Base-by-base conservation (phyloP, 2,888 invertebrate genomes). In the Protodeltote pygarga region DNA sequence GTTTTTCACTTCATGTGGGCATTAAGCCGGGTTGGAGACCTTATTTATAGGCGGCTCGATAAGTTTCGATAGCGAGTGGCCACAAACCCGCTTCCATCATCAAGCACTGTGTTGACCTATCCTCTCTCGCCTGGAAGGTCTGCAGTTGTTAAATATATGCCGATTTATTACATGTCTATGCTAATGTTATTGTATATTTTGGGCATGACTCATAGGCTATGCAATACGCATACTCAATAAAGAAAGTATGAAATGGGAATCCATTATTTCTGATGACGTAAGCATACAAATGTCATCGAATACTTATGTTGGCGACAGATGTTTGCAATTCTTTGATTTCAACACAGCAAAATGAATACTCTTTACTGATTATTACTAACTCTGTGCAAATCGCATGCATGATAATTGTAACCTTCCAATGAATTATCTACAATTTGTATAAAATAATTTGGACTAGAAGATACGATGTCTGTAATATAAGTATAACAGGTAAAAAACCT, bases 401-500 rank as follows among this genome's bases (percentile, higher is more conserved):
- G 20, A 27, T 29, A 51, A 20, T 11, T 21, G 17, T 21, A 49
- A 60, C 40, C 55, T 44, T 55, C 44, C 23, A 39, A 25, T 29
- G n/a, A n/a, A 24, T 38, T 60, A 55, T 55, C 61, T 39, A 5
- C 44, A 16, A 6, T 13, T 8, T 37, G 35, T 25, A 17, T 3
- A 41, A 41, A 34, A 33, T 25, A 44, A 60, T 34, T 52, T 35
- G 29, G 24, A 52, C 38, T 15, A 11, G 17, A 33, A 47, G 31
- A 40, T 24, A 34, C 5, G 11, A 24, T 21, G 29, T 25, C 32
- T 40, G 33, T 14, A 23, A 25, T 53, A 15, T 20, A 32, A 25
- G 11, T 13, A 14, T 2, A 13, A 25, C 14, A 11, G 5, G 4
- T 20, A 33, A 51, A 44, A 45, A 57, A 54, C 71, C 73, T 75